Percentiles rank a stretch among this genome's conserved stretches.
phyloP scores from a whole-genome alignment of 2,113 vertebrate genomes.

The Ondatra zibethicus region DNA sequence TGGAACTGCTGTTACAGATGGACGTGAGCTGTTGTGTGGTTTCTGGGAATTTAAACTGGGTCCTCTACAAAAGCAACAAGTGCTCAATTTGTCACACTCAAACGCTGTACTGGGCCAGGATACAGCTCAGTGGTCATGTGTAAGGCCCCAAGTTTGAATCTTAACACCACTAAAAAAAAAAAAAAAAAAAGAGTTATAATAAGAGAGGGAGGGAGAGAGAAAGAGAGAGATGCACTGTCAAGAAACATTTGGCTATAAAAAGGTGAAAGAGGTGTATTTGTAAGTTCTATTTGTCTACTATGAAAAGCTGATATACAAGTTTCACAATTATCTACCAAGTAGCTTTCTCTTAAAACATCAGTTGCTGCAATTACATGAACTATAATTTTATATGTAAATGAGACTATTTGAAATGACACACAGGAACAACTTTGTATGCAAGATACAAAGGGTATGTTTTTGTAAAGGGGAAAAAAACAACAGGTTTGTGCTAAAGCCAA shows the following conservation, averaged over 20 bases:
- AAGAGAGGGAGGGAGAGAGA: background rate
- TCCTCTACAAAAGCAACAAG: background rate
- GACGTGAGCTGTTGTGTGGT: background rate
- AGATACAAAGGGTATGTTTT: background rate
- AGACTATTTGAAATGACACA: background rate
- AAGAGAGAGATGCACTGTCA: background rate
- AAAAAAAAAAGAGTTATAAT: background rate
- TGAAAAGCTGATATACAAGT: background rate
- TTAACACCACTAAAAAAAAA: background rate
- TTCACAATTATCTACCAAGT: conserved; percentile 30
- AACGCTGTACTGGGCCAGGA: background rate
- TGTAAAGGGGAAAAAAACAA: conserved; percentile 35
- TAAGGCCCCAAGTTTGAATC: background rate
- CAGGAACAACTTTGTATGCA: background rate
- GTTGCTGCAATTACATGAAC: conserved; percentile 9
- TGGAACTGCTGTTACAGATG: background rate
- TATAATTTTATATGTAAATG: conserved; percentile 40
- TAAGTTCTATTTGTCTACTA: conserved; percentile 28
- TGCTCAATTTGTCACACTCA: background rate
- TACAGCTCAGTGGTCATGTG: background rate
- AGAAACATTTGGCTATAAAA: background rate
- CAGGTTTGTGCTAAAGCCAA: conserved; percentile 19
- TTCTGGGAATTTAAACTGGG: background rate
- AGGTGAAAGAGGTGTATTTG: background rate
- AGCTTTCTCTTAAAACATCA: conserved; percentile 21